These are phyloP conservation scores for Macaca mulatta DNA, from an alignment of 2,113 vertebrate genomes.

Conservation along the genomic window DNA sequence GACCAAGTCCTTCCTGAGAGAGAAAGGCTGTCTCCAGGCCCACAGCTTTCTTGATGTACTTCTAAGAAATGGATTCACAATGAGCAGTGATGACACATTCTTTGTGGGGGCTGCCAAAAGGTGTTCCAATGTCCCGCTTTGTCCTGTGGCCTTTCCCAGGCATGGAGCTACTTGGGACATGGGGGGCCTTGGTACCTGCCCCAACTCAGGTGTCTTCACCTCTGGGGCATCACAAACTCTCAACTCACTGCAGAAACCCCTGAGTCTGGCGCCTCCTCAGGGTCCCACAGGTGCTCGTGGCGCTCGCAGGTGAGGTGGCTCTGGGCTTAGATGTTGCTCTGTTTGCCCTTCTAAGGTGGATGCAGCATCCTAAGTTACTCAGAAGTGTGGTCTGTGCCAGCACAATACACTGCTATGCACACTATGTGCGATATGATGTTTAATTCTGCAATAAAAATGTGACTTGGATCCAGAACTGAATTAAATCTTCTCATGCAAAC, in stretches of 20 bases:
- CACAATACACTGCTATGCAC: fast-evolving
- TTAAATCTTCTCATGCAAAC: no score
- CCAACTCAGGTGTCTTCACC: background rate
- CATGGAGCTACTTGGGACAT: background rate
- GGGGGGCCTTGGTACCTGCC: background rate
- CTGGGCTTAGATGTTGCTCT: fast-evolving
- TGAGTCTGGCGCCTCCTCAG: background rate
- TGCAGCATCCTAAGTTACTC: fast-evolving
- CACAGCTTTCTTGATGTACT: background rate
- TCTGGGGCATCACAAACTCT: background rate
- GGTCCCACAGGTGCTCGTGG: fast-evolving
- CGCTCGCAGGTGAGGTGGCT: fast-evolving
- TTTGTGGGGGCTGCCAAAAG: background rate
- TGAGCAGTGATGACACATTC: no score
- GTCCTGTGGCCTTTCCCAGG: background rate
- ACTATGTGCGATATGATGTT: fast-evolving
- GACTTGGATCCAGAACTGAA: no score
- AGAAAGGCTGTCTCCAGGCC: background rate
- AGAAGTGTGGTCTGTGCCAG: fast-evolving
- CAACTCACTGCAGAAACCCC: no score
- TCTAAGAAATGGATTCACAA: background rate
- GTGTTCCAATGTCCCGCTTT: no score
- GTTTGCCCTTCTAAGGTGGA: no score
- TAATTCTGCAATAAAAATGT: background rate
- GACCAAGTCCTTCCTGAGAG: background rate